phyloP scores from a whole-genome alignment of 2,888 invertebrate species.

The Erebia aethiops region DNA sequence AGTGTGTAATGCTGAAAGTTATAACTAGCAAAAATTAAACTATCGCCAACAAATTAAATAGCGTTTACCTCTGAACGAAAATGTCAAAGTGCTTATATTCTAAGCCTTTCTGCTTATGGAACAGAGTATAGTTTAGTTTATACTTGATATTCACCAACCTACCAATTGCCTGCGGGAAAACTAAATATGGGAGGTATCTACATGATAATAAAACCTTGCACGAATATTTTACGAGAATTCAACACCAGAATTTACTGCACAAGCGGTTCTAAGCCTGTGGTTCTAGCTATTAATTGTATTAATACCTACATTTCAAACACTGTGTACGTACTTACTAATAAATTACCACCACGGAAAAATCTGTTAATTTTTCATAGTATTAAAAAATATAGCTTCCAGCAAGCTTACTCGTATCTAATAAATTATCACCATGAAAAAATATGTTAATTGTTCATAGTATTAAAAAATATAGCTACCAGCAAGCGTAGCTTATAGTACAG shows the following conservation, averaged over 20 bases:
- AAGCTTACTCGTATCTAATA: too few species aligned
- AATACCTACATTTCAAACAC: neutral
- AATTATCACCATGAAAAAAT: too few species aligned
- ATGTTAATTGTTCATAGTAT: too few species aligned
- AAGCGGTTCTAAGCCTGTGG: neutral
- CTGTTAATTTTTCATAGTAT: too few species aligned
- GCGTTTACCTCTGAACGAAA: neutral
- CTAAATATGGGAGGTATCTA: conserved; percentile 9
- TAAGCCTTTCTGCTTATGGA: neutral
- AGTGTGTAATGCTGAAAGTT: neutral
- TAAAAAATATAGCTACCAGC: too few species aligned
- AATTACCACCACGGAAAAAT: too few species aligned
- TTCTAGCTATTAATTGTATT: neutral
- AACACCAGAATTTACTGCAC: neutral
- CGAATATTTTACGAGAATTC: neutral
- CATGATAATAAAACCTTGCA: conserved; percentile 2
- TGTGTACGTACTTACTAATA: too few species aligned
- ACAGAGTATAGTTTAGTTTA: neutral
- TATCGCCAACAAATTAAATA: conserved; percentile 5
- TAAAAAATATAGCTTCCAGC: too few species aligned
- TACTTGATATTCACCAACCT: neutral
- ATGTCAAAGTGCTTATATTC: neutral
- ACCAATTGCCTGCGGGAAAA: neutral
- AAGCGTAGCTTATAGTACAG: neutral
- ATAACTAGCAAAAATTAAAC: conserved; percentile 9